Evolutionary conservation across 2,888 invertebrate species (phyloP).

Genomic region (Rosalia funebris): DNA sequence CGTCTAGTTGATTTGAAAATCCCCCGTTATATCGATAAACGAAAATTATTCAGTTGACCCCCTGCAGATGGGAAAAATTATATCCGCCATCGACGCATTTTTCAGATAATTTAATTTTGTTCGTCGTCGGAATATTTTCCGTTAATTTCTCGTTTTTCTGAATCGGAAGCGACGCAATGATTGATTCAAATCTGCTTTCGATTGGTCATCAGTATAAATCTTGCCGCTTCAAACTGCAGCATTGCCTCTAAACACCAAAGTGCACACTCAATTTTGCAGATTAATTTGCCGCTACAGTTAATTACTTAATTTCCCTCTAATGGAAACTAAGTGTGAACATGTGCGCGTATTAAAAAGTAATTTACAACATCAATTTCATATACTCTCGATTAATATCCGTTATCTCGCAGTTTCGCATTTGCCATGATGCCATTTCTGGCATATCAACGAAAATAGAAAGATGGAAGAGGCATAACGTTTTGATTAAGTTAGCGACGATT

Average conservation of each 20-base stretch:
- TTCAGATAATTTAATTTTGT: conserved; percentile 19
- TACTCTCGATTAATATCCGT: conserved; percentile 54
- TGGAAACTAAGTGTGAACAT: conserved; percentile 53
- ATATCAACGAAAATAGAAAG: neutral
- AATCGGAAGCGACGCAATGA: conserved; percentile 21
- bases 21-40: too few species aligned
- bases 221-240: conserved; percentile 25
- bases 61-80: too few species aligned
- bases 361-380: conserved; percentile 57
- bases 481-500: too few species aligned
- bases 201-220: conserved; percentile 34
- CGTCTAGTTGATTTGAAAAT: too few species aligned
- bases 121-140: conserved; percentile 26
- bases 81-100: conserved; percentile 11
- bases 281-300: conserved; percentile 53
- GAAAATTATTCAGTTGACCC: too few species aligned
- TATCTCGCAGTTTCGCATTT: conserved; percentile 17
- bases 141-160: conserved; percentile 31
- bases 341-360: conserved; percentile 58
- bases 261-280: conserved; percentile 50
- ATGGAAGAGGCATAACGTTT: too few species aligned
- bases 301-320: conserved; percentile 55
- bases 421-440: neutral
- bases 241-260: conserved; percentile 31
- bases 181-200: conserved; percentile 35